phyloP scores from a whole-genome alignment of 1,140 invertebrate species.

The Brachionus rotundiformis region DNA sequence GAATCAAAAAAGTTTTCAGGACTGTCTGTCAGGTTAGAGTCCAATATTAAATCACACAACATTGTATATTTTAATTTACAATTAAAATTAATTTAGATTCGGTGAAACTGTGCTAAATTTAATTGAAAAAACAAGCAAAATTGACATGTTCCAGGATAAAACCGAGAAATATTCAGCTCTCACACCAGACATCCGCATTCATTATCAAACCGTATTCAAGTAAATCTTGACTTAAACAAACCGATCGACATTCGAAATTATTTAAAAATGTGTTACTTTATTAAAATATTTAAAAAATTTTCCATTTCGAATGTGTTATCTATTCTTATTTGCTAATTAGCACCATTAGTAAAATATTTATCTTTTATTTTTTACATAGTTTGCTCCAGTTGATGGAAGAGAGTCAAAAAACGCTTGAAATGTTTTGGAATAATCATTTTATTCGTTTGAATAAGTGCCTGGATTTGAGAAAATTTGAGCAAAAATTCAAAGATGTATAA shows the following conservation, averaged over 20 bases:
- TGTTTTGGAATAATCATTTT: slow-evolving; percentile 87
- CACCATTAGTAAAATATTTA: not conserved
- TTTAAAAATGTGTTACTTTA: slow-evolving; percentile 23
- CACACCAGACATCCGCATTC: slow-evolving; percentile 46
- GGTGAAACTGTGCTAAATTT: slow-evolving; percentile 49
- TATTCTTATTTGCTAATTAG: slow-evolving; percentile 49
- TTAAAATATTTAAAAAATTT: slow-evolving; percentile 3
- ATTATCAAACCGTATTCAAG: slow-evolving; percentile 52
- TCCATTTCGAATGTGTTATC: not conserved
- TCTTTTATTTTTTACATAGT: slow-evolving; percentile 64
- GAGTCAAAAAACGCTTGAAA: slow-evolving; percentile 86
- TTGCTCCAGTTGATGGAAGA: slow-evolving; percentile 89
- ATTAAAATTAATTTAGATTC: slow-evolving; percentile 25
- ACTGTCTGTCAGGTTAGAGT: not conserved
- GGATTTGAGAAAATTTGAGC: slow-evolving; percentile 82
- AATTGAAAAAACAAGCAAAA: slow-evolving; percentile 51
- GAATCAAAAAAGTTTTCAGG: not conserved
- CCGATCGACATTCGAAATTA: not conserved
- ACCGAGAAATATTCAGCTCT: slow-evolving; percentile 51
- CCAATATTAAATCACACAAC: not conserved
- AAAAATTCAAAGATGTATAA: slow-evolving; percentile 73
- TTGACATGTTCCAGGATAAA: slow-evolving; percentile 49
- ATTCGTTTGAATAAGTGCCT: slow-evolving; percentile 82
- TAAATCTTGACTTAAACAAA: slow-evolving; percentile 42
- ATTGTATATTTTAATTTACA: not conserved